These are phyloP conservation scores for Coluber constrictor DNA, from an alignment of 2,797 vertebrate species.

Conservation along the genomic window DNA sequence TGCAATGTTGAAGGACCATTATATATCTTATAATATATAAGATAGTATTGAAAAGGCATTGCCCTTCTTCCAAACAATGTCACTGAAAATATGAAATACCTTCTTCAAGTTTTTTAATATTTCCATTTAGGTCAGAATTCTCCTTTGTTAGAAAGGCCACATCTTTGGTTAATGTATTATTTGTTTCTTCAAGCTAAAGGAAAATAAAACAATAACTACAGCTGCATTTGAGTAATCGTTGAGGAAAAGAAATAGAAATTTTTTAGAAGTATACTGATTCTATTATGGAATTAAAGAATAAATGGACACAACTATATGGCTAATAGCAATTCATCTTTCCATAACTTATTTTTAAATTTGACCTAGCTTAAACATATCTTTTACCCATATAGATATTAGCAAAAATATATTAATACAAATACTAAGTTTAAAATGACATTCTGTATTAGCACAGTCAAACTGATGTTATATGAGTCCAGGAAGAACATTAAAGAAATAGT, in stretches of 20 bases:
- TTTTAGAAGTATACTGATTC: neutral
- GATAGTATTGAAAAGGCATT: neutral
- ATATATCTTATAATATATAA: neutral
- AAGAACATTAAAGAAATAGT: neutral
- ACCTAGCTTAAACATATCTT: neutral
- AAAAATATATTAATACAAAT: neutral
- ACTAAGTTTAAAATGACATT: neutral
- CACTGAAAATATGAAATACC: slow-evolving; percentile 69
- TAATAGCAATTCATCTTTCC: neutral
- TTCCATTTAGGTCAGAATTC: slow-evolving; percentile 85
- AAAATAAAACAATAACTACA: slow-evolving; percentile 21
- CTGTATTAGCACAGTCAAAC: neutral
- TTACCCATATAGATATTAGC: neutral
- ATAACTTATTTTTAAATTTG: neutral
- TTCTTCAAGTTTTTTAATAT: slow-evolving; percentile 78
- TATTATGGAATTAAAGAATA: neutral
- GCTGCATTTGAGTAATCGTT: neutral
- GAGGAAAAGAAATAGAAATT: neutral
- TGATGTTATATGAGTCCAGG: neutral
- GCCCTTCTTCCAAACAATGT: neutral
- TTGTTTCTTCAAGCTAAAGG: slow-evolving; percentile 90
- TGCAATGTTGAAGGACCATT: neutral
- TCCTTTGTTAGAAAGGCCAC: slow-evolving; percentile 90
- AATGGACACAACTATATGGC: neutral
- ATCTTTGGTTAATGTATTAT: slow-evolving; percentile 92